phyloP scores from a whole-genome alignment of 2,888 invertebrate species.

The Cactoblastis cactorum region DNA sequence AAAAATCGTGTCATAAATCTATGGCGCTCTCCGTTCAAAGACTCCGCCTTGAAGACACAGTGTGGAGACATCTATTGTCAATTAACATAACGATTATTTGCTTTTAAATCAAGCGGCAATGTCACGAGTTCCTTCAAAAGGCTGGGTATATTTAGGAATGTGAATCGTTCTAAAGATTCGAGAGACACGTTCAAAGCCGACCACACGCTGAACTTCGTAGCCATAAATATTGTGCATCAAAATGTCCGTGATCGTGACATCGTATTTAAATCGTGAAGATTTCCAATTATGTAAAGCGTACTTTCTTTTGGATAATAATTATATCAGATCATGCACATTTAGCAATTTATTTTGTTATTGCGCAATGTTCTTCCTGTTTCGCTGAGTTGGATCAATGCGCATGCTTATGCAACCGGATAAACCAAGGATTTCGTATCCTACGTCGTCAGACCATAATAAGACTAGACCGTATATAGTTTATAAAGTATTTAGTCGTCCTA shows the following conservation, averaged over 20 bases:
- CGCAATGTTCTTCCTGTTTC: neutral
- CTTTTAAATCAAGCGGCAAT: conserved; percentile 37
- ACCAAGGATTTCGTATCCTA: neutral
- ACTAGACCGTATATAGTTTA: too few relatives aligned
- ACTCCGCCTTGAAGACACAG: too few relatives aligned
- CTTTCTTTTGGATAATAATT: conserved; percentile 1
- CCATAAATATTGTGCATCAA: neutral
- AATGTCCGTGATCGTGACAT: neutral
- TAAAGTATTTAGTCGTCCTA: too few relatives aligned
- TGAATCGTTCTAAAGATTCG: conserved; percentile 3
- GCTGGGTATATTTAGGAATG: conserved; percentile 16
- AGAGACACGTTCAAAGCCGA: neutral
- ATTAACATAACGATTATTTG: conserved; percentile 36
- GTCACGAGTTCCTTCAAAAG: conserved; percentile 31
- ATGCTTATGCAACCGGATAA: neutral
- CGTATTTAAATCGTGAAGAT: neutral
- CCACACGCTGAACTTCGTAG: conserved; percentile 1
- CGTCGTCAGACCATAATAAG: neutral
- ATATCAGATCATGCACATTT: neutral
- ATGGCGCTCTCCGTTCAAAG: neutral
- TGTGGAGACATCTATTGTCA: conserved; percentile 26
- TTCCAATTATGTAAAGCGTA: conserved; percentile 5
- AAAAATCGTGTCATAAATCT: neutral
- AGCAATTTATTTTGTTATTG: conserved; percentile 3
- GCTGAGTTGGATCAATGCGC: neutral